Conservation (phyloP, 1,140 invertebrate genomes). For the Nasonia longicornis region DNA sequence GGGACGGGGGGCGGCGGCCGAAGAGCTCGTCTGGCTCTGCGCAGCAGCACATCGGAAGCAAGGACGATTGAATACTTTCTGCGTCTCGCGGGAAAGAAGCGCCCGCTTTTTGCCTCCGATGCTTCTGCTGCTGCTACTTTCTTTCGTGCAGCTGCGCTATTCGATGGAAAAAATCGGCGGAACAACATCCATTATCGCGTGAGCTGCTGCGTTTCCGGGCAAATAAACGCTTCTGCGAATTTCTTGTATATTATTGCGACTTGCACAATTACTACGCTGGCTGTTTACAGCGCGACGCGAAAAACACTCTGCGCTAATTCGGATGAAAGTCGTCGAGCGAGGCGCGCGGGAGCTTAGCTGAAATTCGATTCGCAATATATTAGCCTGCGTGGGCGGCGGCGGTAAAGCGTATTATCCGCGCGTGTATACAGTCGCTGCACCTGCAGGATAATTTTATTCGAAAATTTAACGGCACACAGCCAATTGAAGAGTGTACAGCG, state of each 20-base stretch:
- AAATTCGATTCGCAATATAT: slow-evolving; percentile 27
- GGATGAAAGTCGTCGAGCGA: no score
- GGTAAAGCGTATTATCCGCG: neutral
- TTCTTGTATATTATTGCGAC: neutral
- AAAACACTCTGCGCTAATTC: no score
- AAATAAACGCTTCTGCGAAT: neutral
- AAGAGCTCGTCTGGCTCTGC: neutral
- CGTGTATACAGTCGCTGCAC: neutral
- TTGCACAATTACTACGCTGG: neutral
- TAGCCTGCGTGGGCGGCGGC: neutral
- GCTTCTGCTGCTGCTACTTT: neutral
- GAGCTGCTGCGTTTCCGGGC: neutral
- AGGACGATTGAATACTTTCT: slow-evolving; percentile 44
- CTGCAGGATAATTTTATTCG: slow-evolving; percentile 34
- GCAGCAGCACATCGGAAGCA: slow-evolving; percentile 8
- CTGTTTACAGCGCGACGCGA: neutral
- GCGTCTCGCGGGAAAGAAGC: neutral
- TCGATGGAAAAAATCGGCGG: neutral
- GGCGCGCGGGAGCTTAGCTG: neutral
- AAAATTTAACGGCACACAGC: slow-evolving; percentile 29
- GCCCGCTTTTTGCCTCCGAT: neutral
- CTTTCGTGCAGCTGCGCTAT: neutral
- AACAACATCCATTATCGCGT: slow-evolving; percentile 23
- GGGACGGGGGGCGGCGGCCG: neutral
- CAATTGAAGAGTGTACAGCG: slow-evolving; percentile 12